These are phyloP conservation scores for Enoplolaimus lenunculus DNA, from an alignment of 2,888 invertebrate genomes.

Conservation along the genomic window DNA sequence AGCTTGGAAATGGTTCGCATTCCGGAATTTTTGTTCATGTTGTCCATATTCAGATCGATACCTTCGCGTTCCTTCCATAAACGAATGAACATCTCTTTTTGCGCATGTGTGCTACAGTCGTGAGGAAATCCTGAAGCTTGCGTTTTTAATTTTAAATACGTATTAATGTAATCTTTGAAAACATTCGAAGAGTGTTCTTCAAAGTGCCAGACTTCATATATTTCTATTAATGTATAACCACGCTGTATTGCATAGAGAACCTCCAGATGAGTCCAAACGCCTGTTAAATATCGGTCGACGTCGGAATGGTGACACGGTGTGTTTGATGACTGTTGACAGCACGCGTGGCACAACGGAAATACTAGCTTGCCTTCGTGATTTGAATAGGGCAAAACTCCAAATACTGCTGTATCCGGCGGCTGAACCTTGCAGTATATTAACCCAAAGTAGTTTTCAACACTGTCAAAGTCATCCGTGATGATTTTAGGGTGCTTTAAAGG, in stretches of 20 bases:
- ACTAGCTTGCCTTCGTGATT: conserved; percentile 27
- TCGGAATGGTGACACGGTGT: background rate
- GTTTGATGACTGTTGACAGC: conserved; percentile 29
- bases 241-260: background rate
- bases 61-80: conserved; percentile 12
- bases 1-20: background rate
- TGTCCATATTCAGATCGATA: background rate
- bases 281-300: background rate
- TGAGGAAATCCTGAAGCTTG: background rate
- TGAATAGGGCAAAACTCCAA: conserved; percentile 33
- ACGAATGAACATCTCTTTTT: background rate
- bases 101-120: background rate
- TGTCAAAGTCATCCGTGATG: conserved; percentile 18
- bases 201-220: too few species aligned
- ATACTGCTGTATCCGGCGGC: conserved; percentile 31
- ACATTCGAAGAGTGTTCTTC: background rate
- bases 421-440: conserved; percentile 30
- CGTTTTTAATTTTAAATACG: conserved; percentile 1
- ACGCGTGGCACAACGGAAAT: conserved; percentile 32
- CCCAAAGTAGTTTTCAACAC: conserved; percentile 24
- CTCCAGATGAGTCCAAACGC: background rate
- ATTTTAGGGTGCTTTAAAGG: conserved; percentile 25
- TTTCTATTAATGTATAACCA: background rate
- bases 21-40: background rate
- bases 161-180: background rate